Conservation (phyloP, 2,113 vertebrate species). For the Solea senegalensis region DNA sequence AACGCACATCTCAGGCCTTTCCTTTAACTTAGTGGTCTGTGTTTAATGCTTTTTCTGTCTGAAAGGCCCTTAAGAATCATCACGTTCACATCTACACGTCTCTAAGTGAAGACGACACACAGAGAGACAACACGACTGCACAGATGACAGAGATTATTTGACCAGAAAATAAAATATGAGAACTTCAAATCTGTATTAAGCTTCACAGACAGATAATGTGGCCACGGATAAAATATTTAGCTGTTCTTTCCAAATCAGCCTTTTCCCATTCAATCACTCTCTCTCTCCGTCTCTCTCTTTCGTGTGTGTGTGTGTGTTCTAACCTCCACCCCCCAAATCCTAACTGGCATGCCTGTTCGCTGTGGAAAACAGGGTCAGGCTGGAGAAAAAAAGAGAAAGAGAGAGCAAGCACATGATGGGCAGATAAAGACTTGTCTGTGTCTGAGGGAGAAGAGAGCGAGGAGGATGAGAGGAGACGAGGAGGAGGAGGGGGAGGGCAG, state of each 20-base stretch:
- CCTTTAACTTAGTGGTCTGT: too few species aligned
- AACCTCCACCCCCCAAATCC: slow-evolving; percentile 37
- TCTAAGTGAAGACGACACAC: too few species aligned
- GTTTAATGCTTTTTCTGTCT: too few species aligned
- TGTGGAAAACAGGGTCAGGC: slow-evolving; percentile 69
- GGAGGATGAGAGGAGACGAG: slow-evolving; percentile 47
- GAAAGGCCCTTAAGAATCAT: too few species aligned
- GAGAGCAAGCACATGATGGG: slow-evolving; percentile 72
- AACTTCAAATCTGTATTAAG: slow-evolving; percentile 69
- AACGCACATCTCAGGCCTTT: too few species aligned
- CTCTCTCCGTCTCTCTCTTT: slow-evolving; percentile 17
- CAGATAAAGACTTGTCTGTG: slow-evolving; percentile 78
- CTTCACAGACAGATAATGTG: slow-evolving; percentile 55
- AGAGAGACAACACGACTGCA: neutral
- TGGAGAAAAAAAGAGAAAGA: slow-evolving; percentile 43
- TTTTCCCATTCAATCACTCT: slow-evolving; percentile 1
- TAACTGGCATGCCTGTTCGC: slow-evolving; percentile 52
- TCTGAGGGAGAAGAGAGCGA: slow-evolving; percentile 55
- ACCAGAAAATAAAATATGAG: slow-evolving; percentile 44
- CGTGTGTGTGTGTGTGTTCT: slow-evolving; percentile 30
- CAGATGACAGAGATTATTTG: slow-evolving; percentile 50
- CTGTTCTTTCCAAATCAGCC: slow-evolving; percentile 53
- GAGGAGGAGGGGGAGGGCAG: slow-evolving; percentile 52
- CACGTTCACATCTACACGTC: too few species aligned
- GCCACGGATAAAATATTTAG: slow-evolving; percentile 69